Percentiles rank a stretch among this genome's conserved stretches.
Conservation (phyloP, 2,113 vertebrate genomes). For the Etia nguti region DNA sequence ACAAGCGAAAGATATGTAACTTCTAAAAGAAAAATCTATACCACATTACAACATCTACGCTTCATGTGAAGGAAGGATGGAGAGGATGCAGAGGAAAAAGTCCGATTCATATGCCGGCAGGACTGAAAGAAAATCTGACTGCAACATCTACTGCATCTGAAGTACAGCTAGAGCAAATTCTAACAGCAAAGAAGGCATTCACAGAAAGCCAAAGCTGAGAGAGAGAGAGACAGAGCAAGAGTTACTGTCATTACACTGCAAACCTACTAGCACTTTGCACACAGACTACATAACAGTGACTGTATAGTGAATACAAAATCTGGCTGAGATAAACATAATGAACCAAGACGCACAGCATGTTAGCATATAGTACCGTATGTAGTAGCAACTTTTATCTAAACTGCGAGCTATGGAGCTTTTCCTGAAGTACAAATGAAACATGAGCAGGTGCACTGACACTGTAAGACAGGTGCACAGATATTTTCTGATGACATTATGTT, state of each 20-base stretch:
- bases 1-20: not conserved
- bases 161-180: not conserved
- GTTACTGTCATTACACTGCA: constrained; percentile 2
- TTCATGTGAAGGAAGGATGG: not conserved
- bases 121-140: not conserved
- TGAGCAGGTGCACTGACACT: not conserved
- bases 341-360: not conserved
- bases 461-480: not conserved
- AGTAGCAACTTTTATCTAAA: not conserved
- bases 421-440: not conserved
- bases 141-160: not conserved
- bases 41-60: not conserved
- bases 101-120: not conserved
- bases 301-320: not conserved
- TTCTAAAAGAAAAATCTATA: not conserved
- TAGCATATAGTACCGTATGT: not conserved
- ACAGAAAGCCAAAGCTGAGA: constrained; percentile 11
- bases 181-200: constrained; percentile 9
- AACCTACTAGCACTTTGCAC: constrained; percentile 8
- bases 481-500: not conserved
- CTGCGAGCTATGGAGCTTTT: not conserved
- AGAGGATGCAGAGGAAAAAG: constrained; percentile 10
- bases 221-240: not conserved
- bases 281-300: constrained; percentile 6
- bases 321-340: not conserved